phyloP scores from a whole-genome alignment of 2,888 invertebrate species.

The Cerastoderma edule region DNA sequence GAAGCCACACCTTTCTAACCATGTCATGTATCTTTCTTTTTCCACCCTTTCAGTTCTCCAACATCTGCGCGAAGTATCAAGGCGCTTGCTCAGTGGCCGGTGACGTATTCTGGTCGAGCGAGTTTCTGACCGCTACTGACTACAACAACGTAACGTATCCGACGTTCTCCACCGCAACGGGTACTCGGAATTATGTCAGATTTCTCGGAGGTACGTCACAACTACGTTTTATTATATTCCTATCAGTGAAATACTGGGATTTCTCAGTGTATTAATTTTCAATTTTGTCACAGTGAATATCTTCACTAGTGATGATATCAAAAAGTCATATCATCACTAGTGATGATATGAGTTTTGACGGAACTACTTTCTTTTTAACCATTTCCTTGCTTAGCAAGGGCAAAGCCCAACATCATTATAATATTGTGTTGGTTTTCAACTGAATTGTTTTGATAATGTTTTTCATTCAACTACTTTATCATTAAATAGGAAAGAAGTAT shows the following conservation, averaged over 20 bases:
- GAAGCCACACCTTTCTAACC: not conserved
- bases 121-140: conserved; percentile 37
- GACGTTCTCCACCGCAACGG: conserved; percentile 23
- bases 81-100: conserved; percentile 33
- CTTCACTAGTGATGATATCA: not conserved
- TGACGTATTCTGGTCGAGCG: conserved; percentile 37
- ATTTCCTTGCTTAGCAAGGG: no score
- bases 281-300: not conserved
- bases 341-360: no score
- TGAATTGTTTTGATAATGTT: no score
- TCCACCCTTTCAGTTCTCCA: conserved; percentile 30
- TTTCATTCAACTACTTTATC: no score
- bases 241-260: not conserved
- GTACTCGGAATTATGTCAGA: conserved; percentile 31
- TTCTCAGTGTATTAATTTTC: not conserved
- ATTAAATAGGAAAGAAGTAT: no score
- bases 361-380: no score
- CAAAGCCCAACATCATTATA: no score
- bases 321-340: not conserved
- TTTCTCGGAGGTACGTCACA: conserved; percentile 30
- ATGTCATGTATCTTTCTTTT: not conserved
- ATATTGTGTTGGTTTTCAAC: no score
- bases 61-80: conserved; percentile 35
- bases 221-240: not conserved
- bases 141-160: conserved; percentile 37